phyloP scores from a whole-genome alignment of 2,888 invertebrate species.

The Odontomyia ornata region DNA sequence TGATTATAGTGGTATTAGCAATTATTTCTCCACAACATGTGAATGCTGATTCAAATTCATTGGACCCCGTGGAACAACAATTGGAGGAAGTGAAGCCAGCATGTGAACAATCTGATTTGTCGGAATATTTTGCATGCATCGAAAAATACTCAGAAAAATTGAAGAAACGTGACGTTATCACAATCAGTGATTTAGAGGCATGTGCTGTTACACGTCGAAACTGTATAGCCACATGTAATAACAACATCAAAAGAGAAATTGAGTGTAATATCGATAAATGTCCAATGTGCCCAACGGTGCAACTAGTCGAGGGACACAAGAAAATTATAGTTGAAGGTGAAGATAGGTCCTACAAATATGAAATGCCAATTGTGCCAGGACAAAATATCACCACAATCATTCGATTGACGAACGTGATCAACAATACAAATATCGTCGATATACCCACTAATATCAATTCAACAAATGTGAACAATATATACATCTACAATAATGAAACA shows the following conservation, averaged over 20 bases:
- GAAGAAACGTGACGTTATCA: constrained; percentile 34
- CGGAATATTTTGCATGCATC: constrained; percentile 36
- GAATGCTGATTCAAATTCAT: constrained; percentile 22
- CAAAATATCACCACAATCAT: constrained; percentile 51
- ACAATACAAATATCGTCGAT: constrained; percentile 49
- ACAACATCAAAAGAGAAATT: neutral
- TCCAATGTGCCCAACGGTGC: constrained; percentile 47
- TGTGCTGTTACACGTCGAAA: constrained; percentile 13
- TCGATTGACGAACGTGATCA: constrained; percentile 49
- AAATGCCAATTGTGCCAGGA: constrained; percentile 37
- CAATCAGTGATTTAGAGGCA: constrained; percentile 24
- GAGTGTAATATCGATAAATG: constrained; percentile 34
- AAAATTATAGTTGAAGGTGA: constrained; percentile 45
- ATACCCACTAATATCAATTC: constrained; percentile 49
- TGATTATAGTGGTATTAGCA: neutral
- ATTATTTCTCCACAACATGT: neutral
- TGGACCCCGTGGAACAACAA: constrained; percentile 32
- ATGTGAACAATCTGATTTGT: constrained; percentile 25
- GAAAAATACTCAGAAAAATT: constrained; percentile 31
- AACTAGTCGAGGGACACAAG: constrained; percentile 26
- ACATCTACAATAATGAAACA: constrained; percentile 57
- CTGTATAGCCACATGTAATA: constrained; percentile 19
- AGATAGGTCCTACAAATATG: constrained; percentile 29
- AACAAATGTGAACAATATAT: constrained; percentile 55
- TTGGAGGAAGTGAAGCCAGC: constrained; percentile 7